A percentile compares a stretch with the other conserved stretches of the same genome.
phyloP scores from a whole-genome alignment of 1,140 invertebrate genomes.

The Ceratoteleas bidentatus region DNA sequence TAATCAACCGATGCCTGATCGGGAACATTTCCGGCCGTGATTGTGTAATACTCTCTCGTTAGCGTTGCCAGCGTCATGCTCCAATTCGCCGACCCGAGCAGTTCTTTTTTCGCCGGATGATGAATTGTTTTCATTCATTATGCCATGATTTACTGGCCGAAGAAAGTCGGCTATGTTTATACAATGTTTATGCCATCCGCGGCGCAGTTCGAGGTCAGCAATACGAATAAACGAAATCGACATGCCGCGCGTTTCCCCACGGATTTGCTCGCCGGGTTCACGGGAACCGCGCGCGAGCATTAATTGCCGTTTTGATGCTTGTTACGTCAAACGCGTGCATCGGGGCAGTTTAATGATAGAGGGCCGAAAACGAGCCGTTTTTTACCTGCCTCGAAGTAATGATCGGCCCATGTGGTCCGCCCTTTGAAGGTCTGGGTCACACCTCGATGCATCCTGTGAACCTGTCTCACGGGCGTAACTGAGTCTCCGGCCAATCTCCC shows the following conservation, averaged over 20 bases:
- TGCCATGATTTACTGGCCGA: constrained; percentile 47
- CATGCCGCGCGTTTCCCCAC: constrained; percentile 5
- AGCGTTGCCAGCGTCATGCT: constrained; percentile 58
- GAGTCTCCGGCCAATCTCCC: constrained; percentile 29
- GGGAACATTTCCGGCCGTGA: constrained; percentile 62
- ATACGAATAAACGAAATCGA: constrained; percentile 53
- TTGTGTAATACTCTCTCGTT: constrained; percentile 65
- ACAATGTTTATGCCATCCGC: constrained; percentile 26
- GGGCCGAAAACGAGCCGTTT: constrained; percentile 11
- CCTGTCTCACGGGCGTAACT: constrained; percentile 20
- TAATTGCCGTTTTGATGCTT: not conserved
- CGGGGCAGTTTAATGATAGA: constrained; percentile 2
- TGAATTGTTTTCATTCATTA: constrained; percentile 62
- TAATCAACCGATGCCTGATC: constrained; percentile 68
- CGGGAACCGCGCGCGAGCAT: not conserved
- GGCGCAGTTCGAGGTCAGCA: constrained; percentile 34
- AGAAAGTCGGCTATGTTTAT: constrained; percentile 60
- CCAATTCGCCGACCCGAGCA: constrained; percentile 55
- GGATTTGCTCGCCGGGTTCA: not conserved
- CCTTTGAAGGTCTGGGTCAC: constrained; percentile 45
- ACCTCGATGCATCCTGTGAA: constrained; percentile 38
- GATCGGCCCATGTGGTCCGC: constrained; percentile 23
- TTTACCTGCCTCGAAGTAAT: constrained; percentile 27
- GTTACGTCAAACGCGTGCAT: not conserved
- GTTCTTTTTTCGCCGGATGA: constrained; percentile 59